Evolutionary conservation across 2,888 invertebrate genomes (phyloP).

Genomic region (Eubasilissa splendida): DNA sequence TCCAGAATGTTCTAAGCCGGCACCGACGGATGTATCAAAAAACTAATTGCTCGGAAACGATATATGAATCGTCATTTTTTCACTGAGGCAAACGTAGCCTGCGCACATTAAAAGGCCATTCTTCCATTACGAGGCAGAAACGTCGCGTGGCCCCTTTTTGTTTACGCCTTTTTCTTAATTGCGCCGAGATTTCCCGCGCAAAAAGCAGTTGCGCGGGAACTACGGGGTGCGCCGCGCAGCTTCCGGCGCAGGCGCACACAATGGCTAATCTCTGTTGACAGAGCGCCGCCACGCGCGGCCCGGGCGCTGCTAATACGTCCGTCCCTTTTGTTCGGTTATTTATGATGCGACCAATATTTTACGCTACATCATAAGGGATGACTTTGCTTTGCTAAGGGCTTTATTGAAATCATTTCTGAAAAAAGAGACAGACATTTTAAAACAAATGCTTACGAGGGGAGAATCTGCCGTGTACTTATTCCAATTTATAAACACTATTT

Average conservation of each 20-base stretch:
- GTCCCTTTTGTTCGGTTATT: constrained; percentile 57
- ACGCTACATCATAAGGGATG: constrained; percentile 53
- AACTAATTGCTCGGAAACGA: constrained; percentile 57
- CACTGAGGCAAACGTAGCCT: neutral
- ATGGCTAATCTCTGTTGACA: constrained; percentile 59
- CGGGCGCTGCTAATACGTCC: constrained; percentile 52
- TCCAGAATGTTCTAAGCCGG: constrained; percentile 35
- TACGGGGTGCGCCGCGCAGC: constrained; percentile 35
- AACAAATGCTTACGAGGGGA: too few relatives aligned
- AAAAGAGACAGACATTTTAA: neutral
- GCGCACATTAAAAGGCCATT: constrained; percentile 31
- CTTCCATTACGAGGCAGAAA: constrained; percentile 13
- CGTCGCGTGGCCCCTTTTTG: constrained; percentile 54
- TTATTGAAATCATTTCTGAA: constrained; percentile 36
- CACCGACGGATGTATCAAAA: constrained; percentile 49
- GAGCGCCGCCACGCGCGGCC: constrained; percentile 56
- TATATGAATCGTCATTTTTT: constrained; percentile 43
- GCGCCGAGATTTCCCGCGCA: constrained; percentile 57
- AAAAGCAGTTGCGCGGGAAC: constrained; percentile 41
- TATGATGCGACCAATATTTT: constrained; percentile 58
- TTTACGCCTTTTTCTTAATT: constrained; percentile 59
- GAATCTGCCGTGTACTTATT: too few relatives aligned
- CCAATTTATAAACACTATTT: too few relatives aligned
- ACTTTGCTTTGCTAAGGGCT: constrained; percentile 40
- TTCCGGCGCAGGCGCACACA: constrained; percentile 51